Base-by-base conservation (phyloP, 2,888 invertebrate species). In the Thecophora atra region DNA sequence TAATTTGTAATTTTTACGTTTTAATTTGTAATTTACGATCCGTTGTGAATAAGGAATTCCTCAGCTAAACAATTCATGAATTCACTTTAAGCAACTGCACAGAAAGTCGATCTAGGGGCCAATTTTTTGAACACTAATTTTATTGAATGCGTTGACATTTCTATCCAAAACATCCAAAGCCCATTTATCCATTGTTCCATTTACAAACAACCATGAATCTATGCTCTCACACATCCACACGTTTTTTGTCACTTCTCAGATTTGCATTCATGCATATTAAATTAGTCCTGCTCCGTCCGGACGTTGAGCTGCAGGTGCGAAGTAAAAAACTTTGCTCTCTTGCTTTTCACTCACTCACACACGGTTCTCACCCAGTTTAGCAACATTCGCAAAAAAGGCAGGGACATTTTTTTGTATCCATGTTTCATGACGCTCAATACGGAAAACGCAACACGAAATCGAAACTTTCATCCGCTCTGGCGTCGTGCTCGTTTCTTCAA, bases 371-470 rank as follows among this genome's bases (percentile, higher is more conserved):
- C 15, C 8, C 24, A 58, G 28, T 58, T 24, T 21, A 28, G 2
- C 24, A 11, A 8, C 17, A 3, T 58, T 26, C 58, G 3, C 37
- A 37, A 21, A 26, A 58, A 68, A 68, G 44, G 56, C 58, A 58
- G 68, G 58, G 68, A 44, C 56, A 47, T 68, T 68, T 19, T 68
- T 58, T 42, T 68, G 56, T 68, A 68, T 68, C 15, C 56, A 54
- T 54, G 54, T 54, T 37, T 11, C 37, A 37, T 37, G 37, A 6
- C 37, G 11, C 37, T 28, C 24, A 52, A 30, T n/a, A 24, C 6
- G 11, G 7, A 54, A 54, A 19, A 21, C 54, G 54, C 17, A 24
- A 58, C 58, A 58, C 42, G 30, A 26, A 68, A 56, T 68, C 26
- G 54, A 54, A 37, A 19, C 67, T 19, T 42, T 54, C 54, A 30